A percentile compares a stretch with the other conserved stretches of the same genome.
Conservation (phyloP, 2,797 vertebrate genomes). For the Leucoraja ocellata region DNA sequence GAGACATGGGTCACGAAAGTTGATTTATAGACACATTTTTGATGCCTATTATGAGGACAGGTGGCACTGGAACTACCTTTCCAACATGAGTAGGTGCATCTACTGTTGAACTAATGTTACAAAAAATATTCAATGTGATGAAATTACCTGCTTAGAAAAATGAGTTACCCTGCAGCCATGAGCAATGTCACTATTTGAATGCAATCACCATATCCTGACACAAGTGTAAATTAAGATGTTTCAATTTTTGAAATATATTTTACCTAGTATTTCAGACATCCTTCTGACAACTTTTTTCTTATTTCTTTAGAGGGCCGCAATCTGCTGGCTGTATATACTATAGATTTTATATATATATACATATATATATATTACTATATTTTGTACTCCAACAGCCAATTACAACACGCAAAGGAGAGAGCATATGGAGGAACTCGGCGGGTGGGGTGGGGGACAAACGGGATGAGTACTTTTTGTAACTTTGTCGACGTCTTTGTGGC, state of each 20-base stretch:
- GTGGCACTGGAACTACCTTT: background rate
- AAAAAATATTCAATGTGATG: too few species aligned
- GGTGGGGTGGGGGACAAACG: too few species aligned
- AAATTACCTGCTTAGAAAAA: background rate
- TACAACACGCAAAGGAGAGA: too few species aligned
- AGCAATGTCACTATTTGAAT: background rate
- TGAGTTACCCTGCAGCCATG: background rate
- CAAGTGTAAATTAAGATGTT: background rate
- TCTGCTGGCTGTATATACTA: background rate
- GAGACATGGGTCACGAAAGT: too few species aligned
- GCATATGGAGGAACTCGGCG: too few species aligned
- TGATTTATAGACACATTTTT: too few species aligned
- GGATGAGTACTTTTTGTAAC: too few species aligned
- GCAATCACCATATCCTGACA: background rate
- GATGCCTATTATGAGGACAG: background rate
- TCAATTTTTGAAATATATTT: background rate
- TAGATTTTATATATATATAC: too few species aligned
- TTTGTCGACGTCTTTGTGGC: too few species aligned
- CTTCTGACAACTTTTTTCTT: background rate
- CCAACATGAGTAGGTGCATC: background rate
- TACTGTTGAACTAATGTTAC: background rate
- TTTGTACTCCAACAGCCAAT: too few species aligned
- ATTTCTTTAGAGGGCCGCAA: background rate
- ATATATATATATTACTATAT: too few species aligned
- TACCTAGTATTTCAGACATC: background rate